Conservation (phyloP, 2,888 invertebrate genomes). For the Axea sp. region DNA sequence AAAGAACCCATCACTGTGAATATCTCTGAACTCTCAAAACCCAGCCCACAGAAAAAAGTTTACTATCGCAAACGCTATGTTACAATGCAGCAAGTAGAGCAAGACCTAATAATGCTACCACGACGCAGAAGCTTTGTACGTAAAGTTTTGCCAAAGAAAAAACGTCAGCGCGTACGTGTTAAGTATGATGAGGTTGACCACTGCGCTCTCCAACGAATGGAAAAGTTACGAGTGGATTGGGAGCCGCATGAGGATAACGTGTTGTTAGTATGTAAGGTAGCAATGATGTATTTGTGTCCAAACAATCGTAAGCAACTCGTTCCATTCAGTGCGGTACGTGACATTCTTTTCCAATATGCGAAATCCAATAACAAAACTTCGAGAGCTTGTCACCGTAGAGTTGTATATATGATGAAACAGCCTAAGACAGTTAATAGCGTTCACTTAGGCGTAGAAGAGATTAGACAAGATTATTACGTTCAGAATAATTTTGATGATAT, state of each 20-base stretch:
- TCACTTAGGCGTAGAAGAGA: constrained; percentile 82
- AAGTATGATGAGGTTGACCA: constrained; percentile 84
- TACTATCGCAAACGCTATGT: constrained; percentile 32
- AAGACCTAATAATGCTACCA: constrained; percentile 46
- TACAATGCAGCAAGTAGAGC: constrained; percentile 46
- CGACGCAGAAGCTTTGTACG: constrained; percentile 71
- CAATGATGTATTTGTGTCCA: constrained; percentile 81
- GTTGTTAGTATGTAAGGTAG: constrained; percentile 84
- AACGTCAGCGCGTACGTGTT: constrained; percentile 64
- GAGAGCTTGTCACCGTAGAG: constrained; percentile 84
- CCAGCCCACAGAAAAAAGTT: constrained; percentile 20
- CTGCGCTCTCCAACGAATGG: constrained; percentile 83
- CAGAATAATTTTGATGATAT: constrained; percentile 78
- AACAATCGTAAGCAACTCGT: constrained; percentile 78
- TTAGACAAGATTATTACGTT: constrained; percentile 82
- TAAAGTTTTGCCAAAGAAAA: constrained; percentile 71
- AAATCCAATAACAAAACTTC: constrained; percentile 85
- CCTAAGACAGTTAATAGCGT: constrained; percentile 82
- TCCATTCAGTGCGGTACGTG: constrained; percentile 80
- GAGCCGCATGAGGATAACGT: constrained; percentile 85
- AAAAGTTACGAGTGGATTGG: constrained; percentile 84
- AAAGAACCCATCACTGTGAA: constrained; percentile 30
- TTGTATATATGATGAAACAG: constrained; percentile 83
- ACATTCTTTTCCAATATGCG: constrained; percentile 81
- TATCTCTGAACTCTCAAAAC: constrained; percentile 32